Evolutionary conservation across 2,888 invertebrate species (phyloP).

Genomic region (Antitype chi): DNA sequence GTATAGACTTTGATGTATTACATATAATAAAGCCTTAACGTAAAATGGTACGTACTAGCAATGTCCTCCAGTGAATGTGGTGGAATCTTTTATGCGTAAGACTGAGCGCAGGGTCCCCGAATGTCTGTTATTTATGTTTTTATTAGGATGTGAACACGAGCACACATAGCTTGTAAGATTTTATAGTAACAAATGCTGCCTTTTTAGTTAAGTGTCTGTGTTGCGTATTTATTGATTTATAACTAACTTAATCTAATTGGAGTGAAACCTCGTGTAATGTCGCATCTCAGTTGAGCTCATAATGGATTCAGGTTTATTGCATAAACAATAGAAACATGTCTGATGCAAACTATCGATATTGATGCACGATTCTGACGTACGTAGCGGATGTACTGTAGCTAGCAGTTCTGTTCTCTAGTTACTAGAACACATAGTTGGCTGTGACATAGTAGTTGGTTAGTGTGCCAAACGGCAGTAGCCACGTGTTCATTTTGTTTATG

Average conservation of each 20-base stretch:
- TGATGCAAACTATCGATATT: slow-evolving; percentile 17
- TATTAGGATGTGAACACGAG: slow-evolving; percentile 68
- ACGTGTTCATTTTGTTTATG: slow-evolving; percentile 46
- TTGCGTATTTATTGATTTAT: slow-evolving; percentile 77
- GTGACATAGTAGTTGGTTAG: slow-evolving; percentile 50
- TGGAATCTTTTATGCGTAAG: slow-evolving; percentile 67
- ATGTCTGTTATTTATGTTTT: slow-evolving; percentile 70
- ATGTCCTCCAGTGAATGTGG: slow-evolving; percentile 56
- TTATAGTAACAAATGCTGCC: slow-evolving; percentile 75
- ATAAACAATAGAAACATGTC: slow-evolving; percentile 53
- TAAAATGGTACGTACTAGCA: slow-evolving; percentile 55
- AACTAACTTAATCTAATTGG: slow-evolving; percentile 64
- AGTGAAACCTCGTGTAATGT: slow-evolving; percentile 55
- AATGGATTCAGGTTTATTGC: slow-evolving; percentile 38
- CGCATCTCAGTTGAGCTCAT: slow-evolving; percentile 46
- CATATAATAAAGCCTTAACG: slow-evolving; percentile 44
- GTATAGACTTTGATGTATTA: slow-evolving; percentile 50
- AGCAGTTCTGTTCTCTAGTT: slow-evolving; percentile 38
- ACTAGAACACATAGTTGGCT: slow-evolving; percentile 48
- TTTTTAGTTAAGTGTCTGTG: slow-evolving; percentile 76
- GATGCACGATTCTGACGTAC: slow-evolving; percentile 41
- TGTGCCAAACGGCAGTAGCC: slow-evolving; percentile 37
- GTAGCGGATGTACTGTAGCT: slow-evolving; percentile 48
- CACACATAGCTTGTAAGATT: slow-evolving; percentile 75
- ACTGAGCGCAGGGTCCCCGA: slow-evolving; percentile 77